Conservation (phyloP, 2,113 vertebrate species). For the Myodes glareolus region DNA sequence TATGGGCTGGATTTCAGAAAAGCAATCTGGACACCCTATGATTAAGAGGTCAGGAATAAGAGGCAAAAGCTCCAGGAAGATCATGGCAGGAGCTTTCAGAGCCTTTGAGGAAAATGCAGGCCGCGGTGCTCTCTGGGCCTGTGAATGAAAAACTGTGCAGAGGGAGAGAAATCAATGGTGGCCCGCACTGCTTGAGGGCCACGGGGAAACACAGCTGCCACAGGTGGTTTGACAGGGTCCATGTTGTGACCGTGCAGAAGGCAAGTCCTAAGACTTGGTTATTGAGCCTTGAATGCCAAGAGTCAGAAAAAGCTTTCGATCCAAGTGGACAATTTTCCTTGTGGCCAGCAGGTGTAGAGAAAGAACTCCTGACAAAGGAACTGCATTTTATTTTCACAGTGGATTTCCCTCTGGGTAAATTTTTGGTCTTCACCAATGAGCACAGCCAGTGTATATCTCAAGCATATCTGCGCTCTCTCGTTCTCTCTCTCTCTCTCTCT, state of each 20-base stretch:
- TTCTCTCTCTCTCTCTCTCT: too few relatives aligned
- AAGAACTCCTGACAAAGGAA: neutral
- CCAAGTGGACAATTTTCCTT: neutral
- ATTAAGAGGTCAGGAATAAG: neutral
- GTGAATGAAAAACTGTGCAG: neutral
- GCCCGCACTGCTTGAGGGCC: neutral
- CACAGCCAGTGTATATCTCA: neutral
- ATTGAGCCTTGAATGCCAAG: neutral
- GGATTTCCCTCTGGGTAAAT: neutral
- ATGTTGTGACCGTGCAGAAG: neutral
- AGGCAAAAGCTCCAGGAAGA: neutral
- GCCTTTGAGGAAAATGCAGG: neutral
- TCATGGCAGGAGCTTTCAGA: neutral
- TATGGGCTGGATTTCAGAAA: neutral
- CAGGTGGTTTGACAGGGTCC: neutral
- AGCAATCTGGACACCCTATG: neutral
- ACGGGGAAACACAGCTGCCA: neutral
- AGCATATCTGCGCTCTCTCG: neutral
- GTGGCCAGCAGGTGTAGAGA: neutral
- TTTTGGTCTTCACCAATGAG: neutral
- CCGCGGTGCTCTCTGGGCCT: neutral
- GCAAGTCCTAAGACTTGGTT: neutral
- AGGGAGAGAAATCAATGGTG: neutral
- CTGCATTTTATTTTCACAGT: neutral
- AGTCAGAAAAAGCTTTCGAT: neutral